Base-by-base conservation (phyloP, 2,888 invertebrate genomes). In the Mermis nigrescens region DNA sequence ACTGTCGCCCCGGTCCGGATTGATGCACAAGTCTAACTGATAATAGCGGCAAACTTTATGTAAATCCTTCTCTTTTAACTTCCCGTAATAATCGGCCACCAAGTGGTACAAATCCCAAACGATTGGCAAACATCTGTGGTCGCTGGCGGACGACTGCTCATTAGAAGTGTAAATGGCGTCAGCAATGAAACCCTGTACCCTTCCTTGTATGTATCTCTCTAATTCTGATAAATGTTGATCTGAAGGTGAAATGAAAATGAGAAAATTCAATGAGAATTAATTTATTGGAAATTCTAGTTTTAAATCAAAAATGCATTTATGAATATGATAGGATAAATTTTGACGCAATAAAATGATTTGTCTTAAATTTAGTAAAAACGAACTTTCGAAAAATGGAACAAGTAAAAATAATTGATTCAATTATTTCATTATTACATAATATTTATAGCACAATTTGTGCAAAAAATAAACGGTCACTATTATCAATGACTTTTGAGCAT, bases 51-150 rank as follows among this genome's bases (percentile, higher is more conserved):
- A 79, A 15, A 88, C 85, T 70, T 82, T 80, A 60, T 72, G 69
- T 63, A 72, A 81, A 65, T 88, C 86, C 66, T 83, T 82, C 69
- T 82, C 85, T 74, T 92, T 92, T 69, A 91, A 88, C 29, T 53
- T 53, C 4, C 4, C 4, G 74, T 89, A 84, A 74, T 83, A 87
- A 76, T 94, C 92, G 1, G 84, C 92, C 28, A 94, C 75, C n/a
- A 92, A 76, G 71, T 89, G 92, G 73, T 85, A 92, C 60, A 89
- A 81, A 57, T 84, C 82, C 45, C 80, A 65, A 22, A 73, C 64
- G 7, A 73, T 65, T 12, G 65, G 32, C 19, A 28, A 38, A 38
- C n/a, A n/a, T n/a, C n/a, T n/a, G n/a, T 38, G 12, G 38, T 38
- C 19, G 38, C 19, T 19, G 7, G 19, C 19, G 12, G 38, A 38